These are phyloP conservation scores for Chiloscyllium plagiosum DNA, from an alignment of 2,113 vertebrate species.

Conservation along the genomic window DNA sequence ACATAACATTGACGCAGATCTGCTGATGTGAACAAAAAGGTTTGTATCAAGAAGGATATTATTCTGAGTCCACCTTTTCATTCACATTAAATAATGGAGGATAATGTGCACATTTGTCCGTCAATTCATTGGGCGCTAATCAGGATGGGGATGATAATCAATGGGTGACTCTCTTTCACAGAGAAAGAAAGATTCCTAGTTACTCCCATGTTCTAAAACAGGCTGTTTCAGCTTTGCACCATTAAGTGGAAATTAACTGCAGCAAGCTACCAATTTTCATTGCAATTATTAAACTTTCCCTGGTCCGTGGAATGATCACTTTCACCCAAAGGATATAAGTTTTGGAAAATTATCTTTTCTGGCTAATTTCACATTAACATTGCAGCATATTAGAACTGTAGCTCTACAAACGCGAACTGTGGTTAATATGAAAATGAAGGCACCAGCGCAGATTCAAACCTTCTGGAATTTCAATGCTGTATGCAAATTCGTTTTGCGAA, in stretches of 20 bases:
- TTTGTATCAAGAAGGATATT: neutral
- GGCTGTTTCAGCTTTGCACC: neutral
- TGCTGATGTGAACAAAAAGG: neutral
- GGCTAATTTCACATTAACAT: neutral
- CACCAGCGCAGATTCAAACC: neutral
- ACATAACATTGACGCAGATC: neutral
- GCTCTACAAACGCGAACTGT: neutral
- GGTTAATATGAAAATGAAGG: neutral
- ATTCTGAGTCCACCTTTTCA: neutral
- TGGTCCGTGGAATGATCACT: neutral
- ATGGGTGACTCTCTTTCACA: neutral
- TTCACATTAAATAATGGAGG: neutral
- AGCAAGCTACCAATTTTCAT: neutral
- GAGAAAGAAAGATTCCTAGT: neutral
- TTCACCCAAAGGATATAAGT: neutral
- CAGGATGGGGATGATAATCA: neutral
- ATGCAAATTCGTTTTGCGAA: neutral
- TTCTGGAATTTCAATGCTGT: neutral
- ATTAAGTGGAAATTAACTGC: neutral
- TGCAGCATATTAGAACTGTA: neutral
- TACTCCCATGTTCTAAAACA: neutral
- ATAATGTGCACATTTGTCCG: neutral
- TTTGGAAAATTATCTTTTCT: neutral
- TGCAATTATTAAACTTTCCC: neutral
- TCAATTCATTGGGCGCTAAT: neutral